Base-by-base conservation (phyloP, 2,888 invertebrate genomes). In the Lepidocyrtinus sp. region DNA sequence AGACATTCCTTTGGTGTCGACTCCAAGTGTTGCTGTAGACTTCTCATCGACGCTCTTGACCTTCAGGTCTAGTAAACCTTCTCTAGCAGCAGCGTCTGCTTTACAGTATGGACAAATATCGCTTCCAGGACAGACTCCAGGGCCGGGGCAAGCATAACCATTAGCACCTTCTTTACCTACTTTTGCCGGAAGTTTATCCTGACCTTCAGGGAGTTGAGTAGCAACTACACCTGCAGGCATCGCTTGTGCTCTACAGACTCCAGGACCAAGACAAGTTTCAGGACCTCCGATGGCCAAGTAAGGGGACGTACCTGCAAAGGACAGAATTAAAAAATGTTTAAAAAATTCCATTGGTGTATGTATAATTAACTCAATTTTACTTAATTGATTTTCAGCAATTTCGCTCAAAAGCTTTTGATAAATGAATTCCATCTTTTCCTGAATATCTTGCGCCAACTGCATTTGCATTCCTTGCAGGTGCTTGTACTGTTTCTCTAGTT, bases 381-480 rank as follows among this genome's bases (percentile, higher is more conserved):
- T 83, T 59, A 79, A 65, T 63, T 84, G 83, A 36, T 85, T 82
- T 3, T 69, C 75, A 9, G 79, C 82, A 62, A 85, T 81, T 72
- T 85, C 85, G 0, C 76, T 63, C 15, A 85, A 25, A 7, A 85
- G 70, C 64, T 84, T 84, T 45, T 84, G 82, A 64, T 85, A 85
- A 68, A 85, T 83, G 55, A 82, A 82, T 25, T 85, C 85, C 85
- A 85, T 84, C 63, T 84, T 84, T 21, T 83, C 82, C 24, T 84
- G 83, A 62, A 85, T 85, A 24, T 85, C 83, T 9, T 63, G 26
- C 0, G 83, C 83, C 24, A 85, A 62, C 17, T 82, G 75, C 2
- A 82, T 27, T 24, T 85, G 85, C 84, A 84, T 84, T 22, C 72
- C 82, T 46, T 83, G 81, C 0, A 85, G 45, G 15, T 84, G 76